phyloP scores from a whole-genome alignment of 2,888 invertebrate genomes.

The Drosophila falleni region DNA sequence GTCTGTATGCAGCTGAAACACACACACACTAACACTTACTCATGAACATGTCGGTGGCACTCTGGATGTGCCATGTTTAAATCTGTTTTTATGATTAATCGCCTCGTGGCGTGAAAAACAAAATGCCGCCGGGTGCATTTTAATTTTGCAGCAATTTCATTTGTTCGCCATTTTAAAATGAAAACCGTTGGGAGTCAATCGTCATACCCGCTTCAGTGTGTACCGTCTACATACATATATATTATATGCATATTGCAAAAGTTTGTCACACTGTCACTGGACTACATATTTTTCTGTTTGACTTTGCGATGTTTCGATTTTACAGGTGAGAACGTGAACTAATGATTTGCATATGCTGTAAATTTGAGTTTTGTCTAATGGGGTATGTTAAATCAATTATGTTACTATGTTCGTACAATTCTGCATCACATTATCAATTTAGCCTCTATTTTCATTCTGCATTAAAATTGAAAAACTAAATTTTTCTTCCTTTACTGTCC shows the following conservation, averaged over 20 bases:
- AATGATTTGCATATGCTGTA: background rate
- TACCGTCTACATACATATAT: background rate
- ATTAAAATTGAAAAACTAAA: too few species aligned
- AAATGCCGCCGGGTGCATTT: slow-evolving; percentile 47
- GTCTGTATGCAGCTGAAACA: background rate
- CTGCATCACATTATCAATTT: background rate
- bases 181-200: slow-evolving; percentile 32
- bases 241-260: background rate
- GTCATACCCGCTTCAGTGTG: slow-evolving; percentile 6
- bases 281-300: background rate
- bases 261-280: slow-evolving; percentile 6
- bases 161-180: slow-evolving; percentile 47
- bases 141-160: slow-evolving; percentile 60
- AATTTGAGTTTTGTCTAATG: background rate
- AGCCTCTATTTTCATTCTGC: too few species aligned
- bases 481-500: too few species aligned
- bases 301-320: slow-evolving; percentile 14
- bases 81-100: slow-evolving; percentile 78
- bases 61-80: slow-evolving; percentile 55
- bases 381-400: background rate
- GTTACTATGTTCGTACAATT: background rate
- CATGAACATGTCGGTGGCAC: slow-evolving; percentile 17
- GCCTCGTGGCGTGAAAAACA: slow-evolving; percentile 52
- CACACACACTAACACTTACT: slow-evolving; percentile 2
- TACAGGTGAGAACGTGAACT: slow-evolving; percentile 18